These are phyloP conservation scores for western clawed frog (Xenopus tropicalis) DNA, from an alignment of 2,113 vertebrate genomes.

Conservation along the genomic window UCB_Xtro_10.0 CM004444.2:90252001-90252500, in stretches of 20 bases:
- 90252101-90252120: too few relatives aligned
- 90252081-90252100: too few relatives aligned
- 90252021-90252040: slow-evolving; percentile 11
- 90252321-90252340: slow-evolving; percentile 14
- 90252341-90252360: neutral
- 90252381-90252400: neutral
- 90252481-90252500: neutral
- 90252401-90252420: neutral
- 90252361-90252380: neutral
- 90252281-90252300: slow-evolving; percentile 14
- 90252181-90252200: slow-evolving; percentile 1
- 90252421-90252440: too few relatives aligned
- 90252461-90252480: neutral
- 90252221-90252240: slow-evolving; percentile 35
- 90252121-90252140: neutral
- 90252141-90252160: neutral
- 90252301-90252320: slow-evolving; percentile 35
- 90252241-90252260: slow-evolving; percentile 9
- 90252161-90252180: neutral
- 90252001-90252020: slow-evolving; percentile 31
- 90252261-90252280: slow-evolving; percentile 12
- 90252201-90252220: slow-evolving; percentile 12
- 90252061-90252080: too few relatives aligned
- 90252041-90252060: too few relatives aligned
- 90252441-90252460: too few relatives aligned